Evolutionary conservation across 2,797 vertebrate genomes (phyloP).

Genomic region (Alauda arvensis): DNA sequence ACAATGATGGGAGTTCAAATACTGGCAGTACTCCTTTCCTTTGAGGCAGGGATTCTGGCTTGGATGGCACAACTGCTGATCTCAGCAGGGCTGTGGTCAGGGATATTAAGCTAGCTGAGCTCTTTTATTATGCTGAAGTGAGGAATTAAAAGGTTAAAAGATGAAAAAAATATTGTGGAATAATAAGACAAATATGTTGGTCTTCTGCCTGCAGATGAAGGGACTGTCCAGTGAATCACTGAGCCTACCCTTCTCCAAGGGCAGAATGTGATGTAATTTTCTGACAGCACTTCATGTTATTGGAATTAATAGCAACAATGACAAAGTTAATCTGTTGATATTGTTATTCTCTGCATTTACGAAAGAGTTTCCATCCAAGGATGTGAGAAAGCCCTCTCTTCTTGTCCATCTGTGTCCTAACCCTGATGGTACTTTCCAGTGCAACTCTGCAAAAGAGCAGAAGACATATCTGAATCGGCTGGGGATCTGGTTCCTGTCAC

Average conservation of each 20-base stretch:
- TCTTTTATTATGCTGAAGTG: neutral
- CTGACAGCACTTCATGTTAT: neutral
- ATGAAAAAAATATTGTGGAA: neutral
- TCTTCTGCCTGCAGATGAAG: conserved; percentile 9
- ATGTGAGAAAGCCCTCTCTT: neutral
- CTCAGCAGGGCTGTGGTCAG: neutral
- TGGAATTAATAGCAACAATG: conserved; percentile 3
- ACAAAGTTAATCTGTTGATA: neutral
- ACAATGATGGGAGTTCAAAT: neutral
- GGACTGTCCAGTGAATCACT: neutral
- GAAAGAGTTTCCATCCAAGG: neutral
- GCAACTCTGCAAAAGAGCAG: neutral
- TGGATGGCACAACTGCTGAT: neutral
- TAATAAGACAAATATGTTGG: neutral
- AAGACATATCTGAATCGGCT: neutral
- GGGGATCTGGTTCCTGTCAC: neutral
- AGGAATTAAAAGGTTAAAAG: neutral
- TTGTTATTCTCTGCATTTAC: neutral
- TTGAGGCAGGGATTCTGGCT: neutral
- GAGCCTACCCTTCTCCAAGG: neutral
- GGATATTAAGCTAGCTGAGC: neutral
- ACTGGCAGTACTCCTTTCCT: neutral
- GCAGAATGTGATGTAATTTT: neutral
- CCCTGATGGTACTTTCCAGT: neutral
- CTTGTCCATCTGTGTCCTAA: neutral